These are phyloP conservation scores for Lasiurus borealis DNA, from an alignment of 2,113 vertebrate genomes.

Conservation along the genomic window DNA sequence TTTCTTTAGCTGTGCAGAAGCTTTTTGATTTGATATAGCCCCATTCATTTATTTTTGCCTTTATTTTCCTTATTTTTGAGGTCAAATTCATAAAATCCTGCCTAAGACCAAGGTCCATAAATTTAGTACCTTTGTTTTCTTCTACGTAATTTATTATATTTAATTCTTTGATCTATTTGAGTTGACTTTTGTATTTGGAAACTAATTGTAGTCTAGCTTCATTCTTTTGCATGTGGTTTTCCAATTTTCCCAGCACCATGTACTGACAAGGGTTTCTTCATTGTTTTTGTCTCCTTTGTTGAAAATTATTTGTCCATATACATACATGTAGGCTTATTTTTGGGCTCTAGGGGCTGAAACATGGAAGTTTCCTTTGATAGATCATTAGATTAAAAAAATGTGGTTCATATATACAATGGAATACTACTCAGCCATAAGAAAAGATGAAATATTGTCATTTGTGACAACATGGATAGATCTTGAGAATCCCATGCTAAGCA, in stretches of 20 bases:
- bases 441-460: no score
- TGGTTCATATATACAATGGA: no score
- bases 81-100: neutral
- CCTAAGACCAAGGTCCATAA: neutral
- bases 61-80: neutral
- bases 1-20: neutral
- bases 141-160: neutral
- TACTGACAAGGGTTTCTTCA: no score
- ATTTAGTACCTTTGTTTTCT: neutral
- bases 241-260: no score
- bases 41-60: neutral
- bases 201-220: no score
- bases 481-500: no score
- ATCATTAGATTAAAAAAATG: no score
- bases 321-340: neutral
- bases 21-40: neutral
- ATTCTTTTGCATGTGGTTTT: no score
- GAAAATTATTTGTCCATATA: neutral
- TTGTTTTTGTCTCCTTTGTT: neutral
- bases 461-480: no score
- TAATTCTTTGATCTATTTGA: neutral
- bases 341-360: neutral
- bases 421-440: no score
- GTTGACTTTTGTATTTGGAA: no score
- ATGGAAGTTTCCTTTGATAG: no score